Base-by-base conservation (phyloP, 2,797 vertebrate species). In the Enteromius radiatus region DNA sequence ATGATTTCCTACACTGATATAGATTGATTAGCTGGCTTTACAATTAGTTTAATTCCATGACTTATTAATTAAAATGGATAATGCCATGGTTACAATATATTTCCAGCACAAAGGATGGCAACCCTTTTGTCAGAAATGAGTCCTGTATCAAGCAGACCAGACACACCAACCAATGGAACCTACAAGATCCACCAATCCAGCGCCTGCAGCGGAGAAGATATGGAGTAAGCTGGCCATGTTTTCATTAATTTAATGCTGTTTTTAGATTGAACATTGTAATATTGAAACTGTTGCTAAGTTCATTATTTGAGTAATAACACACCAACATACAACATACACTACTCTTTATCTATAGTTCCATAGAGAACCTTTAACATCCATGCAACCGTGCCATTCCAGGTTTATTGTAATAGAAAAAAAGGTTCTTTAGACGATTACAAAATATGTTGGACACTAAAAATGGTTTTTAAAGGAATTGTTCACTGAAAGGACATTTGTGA, bases 91-190 rank as follows among this genome's bases (percentile, higher is more conserved):
- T 33, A 3, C 23, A 17, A 56, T 75, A 52, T 71, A 14, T 84
- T 83, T 76, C 26, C 70, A 88, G 86, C 61, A 12, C 87, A 88
- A 83, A 74, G n/a, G 33, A 78, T 74, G 76, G 45, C 71, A 14
- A 65, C 33, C 9, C 63, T 80, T 38, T 77, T 80, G 75, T 68
- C 79, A 64, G 64, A 64, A 71, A 64, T n/a, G 23, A 82, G 82
- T 67, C 82, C 84, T 36, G 54, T 41, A 59, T 15, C 76, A 64
- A 65, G 75, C 73, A 85, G 80, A 49, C 67, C 86, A 43, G 65
- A 49, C 43, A 83, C 73, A 47, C 64, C 81, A 49, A 61, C 76
- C 26, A 56, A 73, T 14, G 81, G 28, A 21, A 75, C 45, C 56
- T 81, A 68, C 74, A 71, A 67, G 41, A 28, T 77, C 65, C 70